A percentile compares a stretch with the other conserved stretches of the same genome.
These are phyloP conservation scores for Hexactinellida sp. DNA, from an alignment of 37 sponge, comb jelly and placozoan species.

Conservation along the genomic window DNA sequence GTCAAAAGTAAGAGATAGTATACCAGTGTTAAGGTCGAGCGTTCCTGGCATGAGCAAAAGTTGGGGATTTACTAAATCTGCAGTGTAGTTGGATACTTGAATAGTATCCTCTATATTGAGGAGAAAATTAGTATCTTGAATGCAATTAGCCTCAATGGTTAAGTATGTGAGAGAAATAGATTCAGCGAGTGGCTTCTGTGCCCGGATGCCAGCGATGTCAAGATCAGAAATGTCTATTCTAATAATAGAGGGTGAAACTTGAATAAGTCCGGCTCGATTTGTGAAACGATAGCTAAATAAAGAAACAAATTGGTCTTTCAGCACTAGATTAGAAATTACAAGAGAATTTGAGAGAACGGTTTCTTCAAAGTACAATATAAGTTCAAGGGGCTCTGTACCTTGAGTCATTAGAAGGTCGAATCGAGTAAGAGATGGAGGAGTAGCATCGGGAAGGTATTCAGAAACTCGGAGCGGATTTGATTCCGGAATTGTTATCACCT, in stretches of 20 bases:
- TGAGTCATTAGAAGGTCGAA: conserved; percentile 58
- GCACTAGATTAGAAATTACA: conserved; percentile 19
- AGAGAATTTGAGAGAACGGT: conserved; percentile 33
- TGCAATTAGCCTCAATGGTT: conserved; percentile 32
- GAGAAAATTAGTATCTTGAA: conserved; percentile 61
- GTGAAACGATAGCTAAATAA: conserved; percentile 27
- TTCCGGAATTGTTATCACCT: not conserved
- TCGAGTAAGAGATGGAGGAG: conserved; percentile 37
- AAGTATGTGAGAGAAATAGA: conserved; percentile 40
- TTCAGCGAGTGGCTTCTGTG: conserved; percentile 40
- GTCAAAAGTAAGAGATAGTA: conserved; percentile 41
- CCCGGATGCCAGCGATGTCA: conserved; percentile 44
- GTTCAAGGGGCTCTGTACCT: conserved; percentile 53
- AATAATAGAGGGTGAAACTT: conserved; percentile 25
- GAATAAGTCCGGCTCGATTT: conserved; percentile 21
- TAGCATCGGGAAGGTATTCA: conserved; percentile 30
- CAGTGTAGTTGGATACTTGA: conserved; percentile 41
- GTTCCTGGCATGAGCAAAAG: conserved; percentile 15
- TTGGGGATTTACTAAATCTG: conserved; percentile 44
- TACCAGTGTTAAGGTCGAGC: conserved; percentile 51
- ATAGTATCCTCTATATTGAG: conserved; percentile 41
- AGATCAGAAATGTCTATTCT: conserved; percentile 18
- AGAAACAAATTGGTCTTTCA: not conserved
- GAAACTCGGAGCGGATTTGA: not conserved
- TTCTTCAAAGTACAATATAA: conserved; percentile 67